Evolutionary conservation across 2,797 vertebrate species (phyloP).

Genomic region (Premnoplex brunnescens): DNA sequence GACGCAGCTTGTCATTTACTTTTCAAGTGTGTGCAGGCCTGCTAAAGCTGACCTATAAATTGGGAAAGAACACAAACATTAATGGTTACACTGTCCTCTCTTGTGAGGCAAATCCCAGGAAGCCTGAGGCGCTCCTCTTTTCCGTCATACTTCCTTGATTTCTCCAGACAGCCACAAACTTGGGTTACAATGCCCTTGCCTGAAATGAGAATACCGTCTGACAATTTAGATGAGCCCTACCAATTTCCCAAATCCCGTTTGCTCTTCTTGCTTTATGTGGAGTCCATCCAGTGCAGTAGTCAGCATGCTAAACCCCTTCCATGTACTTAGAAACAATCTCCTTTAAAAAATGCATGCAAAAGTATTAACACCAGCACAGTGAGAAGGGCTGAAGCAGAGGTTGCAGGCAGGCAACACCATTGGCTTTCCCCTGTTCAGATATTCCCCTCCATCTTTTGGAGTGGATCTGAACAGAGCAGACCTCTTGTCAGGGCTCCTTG

Average conservation of each 20-base stretch:
- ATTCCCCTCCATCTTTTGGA: neutral
- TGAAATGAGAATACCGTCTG: neutral
- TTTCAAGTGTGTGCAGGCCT: conserved; percentile 34
- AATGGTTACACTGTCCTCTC: neutral
- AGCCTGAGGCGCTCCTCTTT: neutral
- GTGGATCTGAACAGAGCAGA: neutral
- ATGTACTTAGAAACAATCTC: neutral
- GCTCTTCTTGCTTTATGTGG: neutral
- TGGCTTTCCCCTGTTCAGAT: neutral
- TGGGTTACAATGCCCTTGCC: neutral
- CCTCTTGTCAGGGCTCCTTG: neutral
- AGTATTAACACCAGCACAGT: neutral
- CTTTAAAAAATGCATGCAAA: neutral
- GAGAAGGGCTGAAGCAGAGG: neutral
- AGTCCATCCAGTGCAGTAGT: neutral
- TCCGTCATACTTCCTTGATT: neutral
- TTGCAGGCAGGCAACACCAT: neutral
- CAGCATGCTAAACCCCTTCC: neutral
- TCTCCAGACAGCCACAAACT: neutral
- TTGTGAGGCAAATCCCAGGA: neutral
- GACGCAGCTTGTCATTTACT: conserved; percentile 17
- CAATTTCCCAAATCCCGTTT: neutral
- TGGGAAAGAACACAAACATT: neutral
- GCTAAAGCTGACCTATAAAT: conserved; percentile 48
- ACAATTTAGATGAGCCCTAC: neutral